Conservation (phyloP, 1,140 invertebrate species). For the Drosophila kepulauana region DNA sequence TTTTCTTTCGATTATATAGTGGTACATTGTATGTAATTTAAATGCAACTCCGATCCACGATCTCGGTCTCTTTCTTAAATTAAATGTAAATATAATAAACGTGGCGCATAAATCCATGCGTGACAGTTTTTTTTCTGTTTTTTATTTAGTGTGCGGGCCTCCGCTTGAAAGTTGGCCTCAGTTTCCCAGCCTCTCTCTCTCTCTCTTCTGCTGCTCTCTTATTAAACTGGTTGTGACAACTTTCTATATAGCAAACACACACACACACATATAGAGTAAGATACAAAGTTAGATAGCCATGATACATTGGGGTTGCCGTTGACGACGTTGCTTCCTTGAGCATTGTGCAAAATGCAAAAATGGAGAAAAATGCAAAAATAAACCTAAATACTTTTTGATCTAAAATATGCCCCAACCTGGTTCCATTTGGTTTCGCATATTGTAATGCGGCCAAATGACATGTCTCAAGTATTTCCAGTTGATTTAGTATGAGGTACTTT, state of each 20-base stretch:
- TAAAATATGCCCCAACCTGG: slow-evolving; percentile 74
- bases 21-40: slow-evolving; percentile 46
- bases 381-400: slow-evolving; percentile 74
- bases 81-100: slow-evolving; percentile 82
- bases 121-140: slow-evolving; percentile 59
- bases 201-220: slow-evolving; percentile 5
- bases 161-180: slow-evolving; percentile 54
- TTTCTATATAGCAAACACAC: slow-evolving; percentile 67
- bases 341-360: slow-evolving; percentile 52
- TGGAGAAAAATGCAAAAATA: slow-evolving; percentile 66
- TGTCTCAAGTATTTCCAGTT: slow-evolving; percentile 61
- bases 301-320: slow-evolving; percentile 42
- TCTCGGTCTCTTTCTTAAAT: slow-evolving; percentile 61
- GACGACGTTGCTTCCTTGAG: slow-evolving; percentile 68
- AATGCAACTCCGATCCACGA: slow-evolving; percentile 44
- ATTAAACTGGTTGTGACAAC: slow-evolving; percentile 81
- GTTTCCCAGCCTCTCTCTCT: slow-evolving; percentile 9
- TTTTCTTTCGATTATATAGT: slow-evolving; percentile 82
- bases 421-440: slow-evolving; percentile 46
- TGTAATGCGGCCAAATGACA: slow-evolving; percentile 50
- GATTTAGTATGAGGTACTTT: slow-evolving; percentile 56
- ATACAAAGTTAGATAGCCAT: slow-evolving; percentile 45
- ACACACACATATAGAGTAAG: slow-evolving; percentile 39
- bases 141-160: slow-evolving; percentile 19
- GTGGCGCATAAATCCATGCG: slow-evolving; percentile 77